Conservation (phyloP, 2,797 vertebrate species). For the Syngnathus rostellatus region DNA sequence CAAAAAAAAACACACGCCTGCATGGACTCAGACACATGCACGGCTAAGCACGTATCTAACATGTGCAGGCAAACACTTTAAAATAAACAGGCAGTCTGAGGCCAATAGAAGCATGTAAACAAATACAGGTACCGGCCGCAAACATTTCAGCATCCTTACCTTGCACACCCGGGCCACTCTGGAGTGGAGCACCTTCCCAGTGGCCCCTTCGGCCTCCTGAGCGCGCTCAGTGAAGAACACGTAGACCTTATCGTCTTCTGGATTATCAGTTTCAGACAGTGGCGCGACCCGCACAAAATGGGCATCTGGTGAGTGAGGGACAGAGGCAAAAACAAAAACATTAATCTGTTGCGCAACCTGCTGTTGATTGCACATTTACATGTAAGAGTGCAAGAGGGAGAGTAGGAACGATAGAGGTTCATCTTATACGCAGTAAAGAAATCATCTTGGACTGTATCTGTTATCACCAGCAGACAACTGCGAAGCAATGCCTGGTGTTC, state of each 20-base stretch:
- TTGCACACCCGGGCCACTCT: constrained; percentile 77
- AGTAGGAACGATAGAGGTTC: constrained; percentile 2
- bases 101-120: constrained; percentile 16
- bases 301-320: constrained; percentile 55
- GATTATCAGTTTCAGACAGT: constrained; percentile 77
- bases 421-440: constrained; percentile 33
- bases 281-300: constrained; percentile 75
- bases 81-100: constrained; percentile 18
- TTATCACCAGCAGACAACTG: constrained; percentile 39
- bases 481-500: constrained; percentile 29
- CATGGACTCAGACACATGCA: constrained; percentile 4
- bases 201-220: constrained; percentile 71
- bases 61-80: constrained; percentile 17
- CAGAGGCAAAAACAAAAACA: not conserved
- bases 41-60: constrained; percentile 18
- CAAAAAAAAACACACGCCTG: not conserved
- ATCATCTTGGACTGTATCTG: constrained; percentile 26
- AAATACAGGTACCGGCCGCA: constrained; percentile 16
- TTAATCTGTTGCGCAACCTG: not conserved
- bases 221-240: constrained; percentile 78
- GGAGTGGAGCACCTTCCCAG: constrained; percentile 74
- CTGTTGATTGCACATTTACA: constrained; percentile 13
- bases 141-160: constrained; percentile 37
- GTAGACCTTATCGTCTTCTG: constrained; percentile 78
- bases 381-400: constrained; percentile 4